phyloP scores from a whole-genome alignment of 1,140 invertebrate genomes.

The Orussus abietinus region DNA sequence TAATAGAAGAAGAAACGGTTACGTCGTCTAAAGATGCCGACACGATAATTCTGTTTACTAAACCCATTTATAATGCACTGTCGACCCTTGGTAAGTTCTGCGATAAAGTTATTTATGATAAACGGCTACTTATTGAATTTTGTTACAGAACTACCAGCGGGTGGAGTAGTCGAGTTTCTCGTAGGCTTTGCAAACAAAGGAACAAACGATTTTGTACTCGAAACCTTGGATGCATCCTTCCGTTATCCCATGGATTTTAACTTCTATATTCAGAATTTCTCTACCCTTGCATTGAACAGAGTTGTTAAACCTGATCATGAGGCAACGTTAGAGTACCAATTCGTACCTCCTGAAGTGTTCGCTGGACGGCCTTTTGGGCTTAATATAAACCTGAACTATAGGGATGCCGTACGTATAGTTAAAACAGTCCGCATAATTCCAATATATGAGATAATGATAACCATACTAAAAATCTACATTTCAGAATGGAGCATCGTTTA shows the following conservation, averaged over 20 bases:
- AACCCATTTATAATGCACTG: constrained; percentile 59
- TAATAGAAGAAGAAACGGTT: constrained; percentile 65
- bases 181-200: constrained; percentile 97
- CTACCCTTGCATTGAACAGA: constrained; percentile 82
- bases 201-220: constrained; percentile 83
- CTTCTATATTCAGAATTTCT: constrained; percentile 98
- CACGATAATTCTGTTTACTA: constrained; percentile 88
- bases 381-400: constrained; percentile 90
- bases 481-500: constrained; percentile 67
- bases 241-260: constrained; percentile 98
- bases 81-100: constrained; percentile 39
- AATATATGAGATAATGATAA: not conserved
- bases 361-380: constrained; percentile 94
- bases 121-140: constrained; percentile 17
- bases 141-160: constrained; percentile 83
- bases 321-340: constrained; percentile 92
- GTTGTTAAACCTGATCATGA: constrained; percentile 88
- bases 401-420: constrained; percentile 66
- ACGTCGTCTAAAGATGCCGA: constrained; percentile 88
- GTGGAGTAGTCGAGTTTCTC: constrained; percentile 88
- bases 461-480: constrained; percentile 24
- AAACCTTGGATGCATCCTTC: constrained; percentile 94
- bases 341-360: constrained; percentile 92
- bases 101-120: constrained; percentile 7
- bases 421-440: not conserved